Conservation (phyloP, 1,140 invertebrate genomes). For the Acarapis woodi region DNA sequence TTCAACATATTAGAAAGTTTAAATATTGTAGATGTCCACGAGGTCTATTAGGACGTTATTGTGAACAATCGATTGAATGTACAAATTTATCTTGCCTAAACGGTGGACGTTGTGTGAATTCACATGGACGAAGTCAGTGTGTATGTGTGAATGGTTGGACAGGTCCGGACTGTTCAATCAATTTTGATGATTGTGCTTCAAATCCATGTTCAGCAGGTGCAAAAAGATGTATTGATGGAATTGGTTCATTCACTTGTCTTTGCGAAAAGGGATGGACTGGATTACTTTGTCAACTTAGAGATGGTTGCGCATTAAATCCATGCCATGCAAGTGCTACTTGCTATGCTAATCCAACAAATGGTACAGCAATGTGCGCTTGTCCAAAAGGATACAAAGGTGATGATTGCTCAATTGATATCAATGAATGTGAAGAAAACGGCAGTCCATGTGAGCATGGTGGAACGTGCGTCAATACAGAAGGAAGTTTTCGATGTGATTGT, state of each 20-base stretch:
- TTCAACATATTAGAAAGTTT: no score
- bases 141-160: slow-evolving; percentile 90
- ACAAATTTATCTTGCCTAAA: no score
- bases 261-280: slow-evolving; percentile 84
- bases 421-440: slow-evolving; percentile 65
- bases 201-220: slow-evolving; percentile 85
- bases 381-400: slow-evolving; percentile 61
- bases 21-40: no score
- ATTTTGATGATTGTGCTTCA: slow-evolving; percentile 63
- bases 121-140: slow-evolving; percentile 59
- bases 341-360: slow-evolving; percentile 80
- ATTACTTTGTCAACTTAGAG: slow-evolving; percentile 71
- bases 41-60: no score
- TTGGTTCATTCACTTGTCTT: slow-evolving; percentile 74
- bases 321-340: slow-evolving; percentile 77
- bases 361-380: slow-evolving; percentile 73
- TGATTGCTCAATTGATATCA: slow-evolving; percentile 70
- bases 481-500: slow-evolving; percentile 69
- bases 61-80: no score
- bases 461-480: slow-evolving; percentile 64
- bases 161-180: slow-evolving; percentile 57
- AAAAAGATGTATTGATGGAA: slow-evolving; percentile 76
- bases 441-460: slow-evolving; percentile 20
- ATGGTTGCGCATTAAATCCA: slow-evolving; percentile 83
- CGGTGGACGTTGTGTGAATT: slow-evolving; percentile 75